Conservation (phyloP, 2,888 invertebrate genomes). For the Drosophila borborema region DNA sequence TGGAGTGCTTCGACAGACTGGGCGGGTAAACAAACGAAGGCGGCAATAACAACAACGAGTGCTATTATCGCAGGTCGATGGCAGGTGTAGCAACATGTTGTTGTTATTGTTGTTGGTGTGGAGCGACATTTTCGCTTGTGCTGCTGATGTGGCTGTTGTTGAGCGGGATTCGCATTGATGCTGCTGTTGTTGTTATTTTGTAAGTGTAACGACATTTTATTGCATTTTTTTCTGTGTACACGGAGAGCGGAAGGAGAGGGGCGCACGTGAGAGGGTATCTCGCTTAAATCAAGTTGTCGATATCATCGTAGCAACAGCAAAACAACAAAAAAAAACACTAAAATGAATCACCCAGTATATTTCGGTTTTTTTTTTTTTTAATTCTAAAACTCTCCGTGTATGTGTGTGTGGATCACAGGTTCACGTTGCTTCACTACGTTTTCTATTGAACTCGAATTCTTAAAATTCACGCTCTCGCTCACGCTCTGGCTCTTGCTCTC, state of each 20-base stretch:
- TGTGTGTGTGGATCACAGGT: conserved; percentile 41
- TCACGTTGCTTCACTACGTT: conserved; percentile 41
- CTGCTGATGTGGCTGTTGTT: conserved; percentile 68
- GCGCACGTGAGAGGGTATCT: conserved; percentile 8
- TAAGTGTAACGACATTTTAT: conserved; percentile 69
- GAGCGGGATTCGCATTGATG: conserved; percentile 52
- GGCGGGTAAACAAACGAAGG: conserved; percentile 18
- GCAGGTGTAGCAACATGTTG: conserved; percentile 38
- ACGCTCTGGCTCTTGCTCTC: background rate
- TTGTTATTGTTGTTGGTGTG: conserved; percentile 11
- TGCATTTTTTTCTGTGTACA: conserved; percentile 60
- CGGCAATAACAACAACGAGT: conserved; percentile 21
- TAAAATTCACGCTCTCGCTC: conserved; percentile 10
- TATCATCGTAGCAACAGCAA: conserved; percentile 44
- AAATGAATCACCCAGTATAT: conserved; percentile 67
- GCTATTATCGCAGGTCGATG: conserved; percentile 27
- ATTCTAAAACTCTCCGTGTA: conserved; percentile 5
- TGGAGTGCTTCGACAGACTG: conserved; percentile 18
- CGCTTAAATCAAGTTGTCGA: conserved; percentile 37
- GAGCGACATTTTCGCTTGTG: conserved; percentile 66
- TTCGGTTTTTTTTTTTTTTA: conserved; percentile 13
- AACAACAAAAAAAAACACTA: background rate
- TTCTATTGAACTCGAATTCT: conserved; percentile 48
- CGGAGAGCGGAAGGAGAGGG: conserved; percentile 15
- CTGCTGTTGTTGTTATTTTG: conserved; percentile 10